A percentile compares a stretch with the other conserved stretches of the same genome.
These are phyloP conservation scores for Troides oblongomaculatus DNA, from an alignment of 2,888 invertebrate species.

Conservation along the genomic window DNA sequence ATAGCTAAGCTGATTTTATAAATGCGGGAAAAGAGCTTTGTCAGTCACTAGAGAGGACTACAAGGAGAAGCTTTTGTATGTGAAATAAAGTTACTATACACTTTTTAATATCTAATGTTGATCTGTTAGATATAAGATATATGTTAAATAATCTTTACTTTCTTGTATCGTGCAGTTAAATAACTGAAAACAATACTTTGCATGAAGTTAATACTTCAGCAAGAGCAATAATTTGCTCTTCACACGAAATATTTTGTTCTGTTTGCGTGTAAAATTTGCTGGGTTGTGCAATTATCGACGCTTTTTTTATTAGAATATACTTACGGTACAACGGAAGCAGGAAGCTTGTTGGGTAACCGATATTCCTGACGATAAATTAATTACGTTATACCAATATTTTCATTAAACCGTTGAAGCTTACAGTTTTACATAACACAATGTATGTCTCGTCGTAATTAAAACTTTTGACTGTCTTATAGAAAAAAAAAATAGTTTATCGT, in stretches of 20 bases:
- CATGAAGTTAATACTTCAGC: neutral
- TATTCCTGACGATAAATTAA: neutral
- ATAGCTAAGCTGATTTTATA: too few species aligned
- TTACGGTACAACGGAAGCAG: slow-evolving; percentile 63
- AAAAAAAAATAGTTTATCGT: neutral
- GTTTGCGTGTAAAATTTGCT: slow-evolving; percentile 56
- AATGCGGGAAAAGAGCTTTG: too few species aligned
- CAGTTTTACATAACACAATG: too few species aligned
- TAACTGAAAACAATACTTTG: slow-evolving; percentile 1
- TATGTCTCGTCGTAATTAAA: neutral
- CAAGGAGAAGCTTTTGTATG: neutral
- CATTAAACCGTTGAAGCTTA: neutral
- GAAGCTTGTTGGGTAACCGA: slow-evolving; percentile 40
- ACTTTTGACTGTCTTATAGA: neutral
- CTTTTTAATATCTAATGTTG: neutral
- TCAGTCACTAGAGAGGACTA: too few species aligned
- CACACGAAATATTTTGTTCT: neutral
- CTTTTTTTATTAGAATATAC: slow-evolving; percentile 37
- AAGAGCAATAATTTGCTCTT: neutral
- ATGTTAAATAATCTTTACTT: neutral
- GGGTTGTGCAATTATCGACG: slow-evolving; percentile 50
- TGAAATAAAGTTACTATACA: too few species aligned
- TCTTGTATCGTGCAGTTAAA: slow-evolving; percentile 18
- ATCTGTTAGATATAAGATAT: neutral
- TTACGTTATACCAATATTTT: neutral